Evolutionary conservation across 2,888 invertebrate genomes (phyloP).

Genomic region (Lagria hirta): DNA sequence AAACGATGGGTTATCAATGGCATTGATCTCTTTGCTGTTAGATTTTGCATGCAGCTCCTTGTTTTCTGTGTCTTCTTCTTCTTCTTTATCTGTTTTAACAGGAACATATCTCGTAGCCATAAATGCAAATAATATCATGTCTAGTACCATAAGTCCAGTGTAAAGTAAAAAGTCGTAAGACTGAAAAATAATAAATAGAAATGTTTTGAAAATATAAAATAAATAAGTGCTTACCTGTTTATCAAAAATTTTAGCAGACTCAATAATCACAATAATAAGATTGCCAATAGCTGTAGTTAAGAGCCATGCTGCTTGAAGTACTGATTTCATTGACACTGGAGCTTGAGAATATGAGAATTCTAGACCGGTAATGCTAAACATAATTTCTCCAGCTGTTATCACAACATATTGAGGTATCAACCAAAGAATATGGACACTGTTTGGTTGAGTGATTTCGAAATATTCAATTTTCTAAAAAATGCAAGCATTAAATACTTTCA

Average conservation of each 20-base stretch:
- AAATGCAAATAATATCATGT: slow-evolving; percentile 77
- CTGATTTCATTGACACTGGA: slow-evolving; percentile 90
- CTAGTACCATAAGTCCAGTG: slow-evolving; percentile 79
- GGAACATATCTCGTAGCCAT: slow-evolving; percentile 83
- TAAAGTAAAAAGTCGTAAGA: slow-evolving; percentile 86
- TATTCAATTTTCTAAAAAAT: slow-evolving; percentile 8
- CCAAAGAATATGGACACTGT: slow-evolving; percentile 79
- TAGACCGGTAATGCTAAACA: slow-evolving; percentile 94
- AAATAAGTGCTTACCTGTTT: slow-evolving; percentile 70
- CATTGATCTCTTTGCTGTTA: slow-evolving; percentile 14
- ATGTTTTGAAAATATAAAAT: background rate
- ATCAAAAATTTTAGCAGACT: slow-evolving; percentile 74
- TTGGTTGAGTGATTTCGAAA: slow-evolving; percentile 62
- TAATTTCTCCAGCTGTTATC: slow-evolving; percentile 92
- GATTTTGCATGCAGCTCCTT: slow-evolving; percentile 5
- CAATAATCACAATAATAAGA: slow-evolving; percentile 85
- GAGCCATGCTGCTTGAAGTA: slow-evolving; percentile 89
- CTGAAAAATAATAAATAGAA: slow-evolving; percentile 57
- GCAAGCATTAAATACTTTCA: background rate
- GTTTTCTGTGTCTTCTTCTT: slow-evolving; percentile 38
- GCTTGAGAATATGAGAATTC: slow-evolving; percentile 96
- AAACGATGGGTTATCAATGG: slow-evolving; percentile 28
- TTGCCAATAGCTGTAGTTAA: slow-evolving; percentile 93
- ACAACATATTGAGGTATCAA: slow-evolving; percentile 90
- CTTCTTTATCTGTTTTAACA: slow-evolving; percentile 52